phyloP scores from a whole-genome alignment of 2,888 invertebrate species.

The Clunio marinus region DNA sequence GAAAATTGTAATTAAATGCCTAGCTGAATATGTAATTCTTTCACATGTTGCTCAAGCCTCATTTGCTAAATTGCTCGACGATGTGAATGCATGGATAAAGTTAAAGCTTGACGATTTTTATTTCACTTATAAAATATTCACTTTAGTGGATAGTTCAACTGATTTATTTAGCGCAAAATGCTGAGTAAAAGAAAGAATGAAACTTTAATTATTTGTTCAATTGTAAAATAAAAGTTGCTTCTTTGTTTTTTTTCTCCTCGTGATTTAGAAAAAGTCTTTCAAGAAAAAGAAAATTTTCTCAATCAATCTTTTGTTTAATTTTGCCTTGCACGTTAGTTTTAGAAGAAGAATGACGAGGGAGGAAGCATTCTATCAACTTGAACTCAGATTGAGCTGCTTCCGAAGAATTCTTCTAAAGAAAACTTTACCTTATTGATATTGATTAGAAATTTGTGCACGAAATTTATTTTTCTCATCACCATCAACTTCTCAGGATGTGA shows the following conservation, averaged over 20 bases:
- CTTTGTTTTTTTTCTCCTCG: conserved; percentile 4
- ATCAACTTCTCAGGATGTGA: too few relatives aligned
- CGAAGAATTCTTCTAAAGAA: too few relatives aligned
- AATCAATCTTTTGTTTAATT: conserved; percentile 35
- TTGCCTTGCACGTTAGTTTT: conserved; percentile 4
- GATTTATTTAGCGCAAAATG: too few relatives aligned
- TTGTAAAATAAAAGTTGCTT: not conserved
- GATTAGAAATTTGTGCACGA: conserved; percentile 34
- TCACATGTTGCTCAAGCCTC: conserved; percentile 24
- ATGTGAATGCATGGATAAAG: too few relatives aligned
- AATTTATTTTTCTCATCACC: conserved; percentile 6
- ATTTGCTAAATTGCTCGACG: not conserved
- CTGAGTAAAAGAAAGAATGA: too few relatives aligned
- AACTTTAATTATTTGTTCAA: conserved; percentile 5
- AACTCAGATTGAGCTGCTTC: not conserved
- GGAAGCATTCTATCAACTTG: conserved; percentile 33
- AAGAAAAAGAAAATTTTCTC: not conserved
- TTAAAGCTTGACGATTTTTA: too few relatives aligned
- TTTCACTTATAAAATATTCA: too few relatives aligned
- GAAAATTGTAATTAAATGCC: conserved; percentile 22
- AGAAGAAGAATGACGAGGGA: not conserved
- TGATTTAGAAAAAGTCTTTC: too few relatives aligned
- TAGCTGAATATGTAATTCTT: conserved; percentile 17
- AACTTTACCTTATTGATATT: conserved; percentile 34
- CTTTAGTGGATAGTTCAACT: too few relatives aligned